phyloP scores from a whole-genome alignment of 2,888 invertebrate genomes.

The Tetropium fuscum region DNA sequence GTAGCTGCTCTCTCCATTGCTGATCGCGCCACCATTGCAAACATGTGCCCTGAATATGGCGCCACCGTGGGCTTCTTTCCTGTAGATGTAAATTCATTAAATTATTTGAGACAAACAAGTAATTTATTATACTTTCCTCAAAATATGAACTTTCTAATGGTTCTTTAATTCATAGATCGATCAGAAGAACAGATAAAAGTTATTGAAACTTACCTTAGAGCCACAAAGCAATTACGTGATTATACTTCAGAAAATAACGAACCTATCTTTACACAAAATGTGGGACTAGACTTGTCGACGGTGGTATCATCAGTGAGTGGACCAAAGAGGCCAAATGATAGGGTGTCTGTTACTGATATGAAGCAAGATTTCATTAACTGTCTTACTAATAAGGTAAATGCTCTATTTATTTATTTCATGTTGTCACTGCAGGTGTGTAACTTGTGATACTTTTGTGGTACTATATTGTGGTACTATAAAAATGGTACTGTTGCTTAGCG shows the following conservation, averaged over 20 bases:
- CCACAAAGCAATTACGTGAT: constrained; percentile 86
- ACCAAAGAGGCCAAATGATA: constrained; percentile 97
- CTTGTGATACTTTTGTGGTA: no score
- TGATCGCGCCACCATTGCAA: constrained; percentile 97
- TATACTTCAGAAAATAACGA: constrained; percentile 84
- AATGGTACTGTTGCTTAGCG: no score
- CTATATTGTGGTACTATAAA: no score
- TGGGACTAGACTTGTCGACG: constrained; percentile 86
- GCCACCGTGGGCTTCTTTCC: constrained; percentile 97
- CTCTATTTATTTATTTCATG: no score
- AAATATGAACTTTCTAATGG: background rate
- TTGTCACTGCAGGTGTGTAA: no score
- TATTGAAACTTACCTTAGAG: constrained; percentile 85
- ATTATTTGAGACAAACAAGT: constrained; percentile 90
- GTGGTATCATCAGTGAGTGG: constrained; percentile 97
- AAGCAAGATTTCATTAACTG: constrained; percentile 89
- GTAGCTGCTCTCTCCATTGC: constrained; percentile 92
- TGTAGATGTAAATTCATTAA: constrained; percentile 83
- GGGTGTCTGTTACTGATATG: constrained; percentile 92
- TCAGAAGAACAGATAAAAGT: constrained; percentile 79
- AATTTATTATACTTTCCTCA: no score
- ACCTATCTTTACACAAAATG: constrained; percentile 86
- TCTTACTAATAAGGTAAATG: constrained; percentile 84
- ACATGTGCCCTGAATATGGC: constrained; percentile 99
- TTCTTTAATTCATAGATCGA: constrained; percentile 73